Evolutionary conservation across 1,140 invertebrate species (phyloP), one percentile per base, ranked within the genome.

Genomic region (Mizuhopecten yessoensis): DNA sequence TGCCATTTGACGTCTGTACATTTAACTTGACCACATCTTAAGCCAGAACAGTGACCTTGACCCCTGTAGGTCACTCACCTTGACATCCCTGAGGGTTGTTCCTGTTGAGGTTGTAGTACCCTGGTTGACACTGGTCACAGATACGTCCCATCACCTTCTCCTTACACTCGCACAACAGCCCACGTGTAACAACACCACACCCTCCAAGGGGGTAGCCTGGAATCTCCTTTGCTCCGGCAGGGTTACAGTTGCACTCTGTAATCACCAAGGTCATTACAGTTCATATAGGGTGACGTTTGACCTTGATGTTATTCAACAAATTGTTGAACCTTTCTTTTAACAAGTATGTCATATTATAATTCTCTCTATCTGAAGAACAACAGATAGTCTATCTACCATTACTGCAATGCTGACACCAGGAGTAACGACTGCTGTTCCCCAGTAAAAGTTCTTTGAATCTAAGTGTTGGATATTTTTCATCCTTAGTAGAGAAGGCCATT

Each of bases 241-340:
- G 99, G 97, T 99, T 98, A 96, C 99, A 99, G 95, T 99, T 99
- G 96, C 99, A 99, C 95, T 98, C 98, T 98, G 90, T 42, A 92
- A 92, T 34, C 5, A 33, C 39, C 90, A 91, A 34, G 39, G 34
- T 7, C 17, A 1, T 45, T 45, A 45, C 17, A 17, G 42, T 20
- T 9, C 42, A 45, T 45, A 13, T 45, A 0, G 17, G 17, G 42
- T 45, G 10, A 45, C 42, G 0, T 20, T 39, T 45, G 42, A 45
- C 42, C 36, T 39, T 7, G 13, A 39, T 39, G 5, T 39, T 7
- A 39, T 86, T 34, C 9, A 36, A 49, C 75, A 49, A 89, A 86
- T 34, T 34, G 2, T 34, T 33, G 15, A 17, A 86, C n/a, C 45
- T 34, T 15, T 29, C n/a, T n/a, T n/a, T n/a, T n/a, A n/a, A n/a